Conservation (phyloP, 1,140 invertebrate genomes). For the Magallana angulata region DNA sequence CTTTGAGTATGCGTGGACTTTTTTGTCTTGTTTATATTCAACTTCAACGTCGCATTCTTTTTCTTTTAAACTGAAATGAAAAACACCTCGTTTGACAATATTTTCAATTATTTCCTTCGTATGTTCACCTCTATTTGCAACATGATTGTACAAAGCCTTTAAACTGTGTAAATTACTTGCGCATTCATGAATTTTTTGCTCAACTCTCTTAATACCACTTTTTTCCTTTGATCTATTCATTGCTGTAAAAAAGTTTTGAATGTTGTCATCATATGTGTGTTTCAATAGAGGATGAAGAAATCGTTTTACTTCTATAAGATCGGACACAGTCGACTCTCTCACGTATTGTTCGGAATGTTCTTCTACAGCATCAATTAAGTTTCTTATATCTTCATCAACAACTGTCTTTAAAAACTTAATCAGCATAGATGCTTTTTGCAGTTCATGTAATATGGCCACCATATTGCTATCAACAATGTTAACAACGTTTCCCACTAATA, state of each 20-base stretch:
- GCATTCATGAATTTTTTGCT: constrained; percentile 61
- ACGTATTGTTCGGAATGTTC: constrained; percentile 68
- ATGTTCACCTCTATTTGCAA: constrained; percentile 66
- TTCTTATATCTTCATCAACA: constrained; percentile 63
- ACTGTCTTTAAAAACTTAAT: constrained; percentile 61
- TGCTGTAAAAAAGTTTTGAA: constrained; percentile 33
- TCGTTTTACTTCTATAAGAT: constrained; percentile 62
- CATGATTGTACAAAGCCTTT: constrained; percentile 62
- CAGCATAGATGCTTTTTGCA: constrained; percentile 51
- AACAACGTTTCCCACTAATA: constrained; percentile 27
- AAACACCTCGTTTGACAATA: constrained; percentile 56
- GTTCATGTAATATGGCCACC: constrained; percentile 51
- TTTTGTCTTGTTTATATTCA: constrained; percentile 56
- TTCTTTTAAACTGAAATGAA: constrained; percentile 48
- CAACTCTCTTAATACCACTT: constrained; percentile 45
- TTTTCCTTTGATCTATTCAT: constrained; percentile 45
- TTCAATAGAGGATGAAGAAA: constrained; percentile 60
- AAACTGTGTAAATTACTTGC: constrained; percentile 61
- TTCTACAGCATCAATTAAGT: constrained; percentile 70
- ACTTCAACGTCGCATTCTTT: constrained; percentile 42
- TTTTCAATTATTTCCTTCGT: constrained; percentile 65
- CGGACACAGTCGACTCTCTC: constrained; percentile 64
- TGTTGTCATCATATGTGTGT: neutral
- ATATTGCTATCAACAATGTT: constrained; percentile 35
- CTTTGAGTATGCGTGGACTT: constrained; percentile 11